These are phyloP conservation scores for Dicrurus megarhynchus DNA, from an alignment of 2,113 vertebrate species.

Conservation along the genomic window DNA sequence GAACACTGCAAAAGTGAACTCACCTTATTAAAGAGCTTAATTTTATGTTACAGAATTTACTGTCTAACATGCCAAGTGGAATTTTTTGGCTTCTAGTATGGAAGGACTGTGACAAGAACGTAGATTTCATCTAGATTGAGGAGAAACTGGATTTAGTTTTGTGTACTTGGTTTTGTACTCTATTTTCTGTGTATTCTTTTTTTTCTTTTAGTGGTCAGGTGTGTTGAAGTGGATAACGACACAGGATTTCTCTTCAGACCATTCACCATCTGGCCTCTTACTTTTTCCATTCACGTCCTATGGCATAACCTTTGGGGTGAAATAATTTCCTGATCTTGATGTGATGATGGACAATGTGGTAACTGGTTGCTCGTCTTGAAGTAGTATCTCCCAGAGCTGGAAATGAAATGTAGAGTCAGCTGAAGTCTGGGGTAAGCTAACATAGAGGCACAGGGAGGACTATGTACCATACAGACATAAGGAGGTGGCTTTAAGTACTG, in stretches of 20 bases:
- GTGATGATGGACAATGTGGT: not conserved
- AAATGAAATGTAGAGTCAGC: not conserved
- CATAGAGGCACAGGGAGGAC: accelerated
- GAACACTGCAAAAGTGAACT: not conserved
- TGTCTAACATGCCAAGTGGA: not conserved
- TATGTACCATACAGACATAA: not conserved
- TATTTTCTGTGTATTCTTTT: not conserved
- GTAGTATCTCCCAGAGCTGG: not conserved
- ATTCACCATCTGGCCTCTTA: not conserved
- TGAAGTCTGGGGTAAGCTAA: not conserved
- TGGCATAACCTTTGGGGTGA: not conserved
- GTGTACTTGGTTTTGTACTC: not conserved
- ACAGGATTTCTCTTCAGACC: not conserved
- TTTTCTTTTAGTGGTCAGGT: not conserved
- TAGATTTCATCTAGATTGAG: not conserved
- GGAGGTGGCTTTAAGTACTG: not conserved
- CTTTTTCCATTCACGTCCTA: not conserved
- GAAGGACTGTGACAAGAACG: not conserved
- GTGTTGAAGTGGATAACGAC: not conserved
- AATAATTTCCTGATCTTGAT: not conserved
- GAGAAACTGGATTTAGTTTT: not conserved
- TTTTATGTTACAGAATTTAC: not conserved
- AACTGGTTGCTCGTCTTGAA: not conserved
- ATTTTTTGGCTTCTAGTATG: not conserved
- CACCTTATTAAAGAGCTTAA: not conserved